Evolutionary conservation across 2,113 vertebrate genomes (phyloP), one percentile per base, ranked within the genome.

Genomic region (Argyrosomus japonicus): DNA sequence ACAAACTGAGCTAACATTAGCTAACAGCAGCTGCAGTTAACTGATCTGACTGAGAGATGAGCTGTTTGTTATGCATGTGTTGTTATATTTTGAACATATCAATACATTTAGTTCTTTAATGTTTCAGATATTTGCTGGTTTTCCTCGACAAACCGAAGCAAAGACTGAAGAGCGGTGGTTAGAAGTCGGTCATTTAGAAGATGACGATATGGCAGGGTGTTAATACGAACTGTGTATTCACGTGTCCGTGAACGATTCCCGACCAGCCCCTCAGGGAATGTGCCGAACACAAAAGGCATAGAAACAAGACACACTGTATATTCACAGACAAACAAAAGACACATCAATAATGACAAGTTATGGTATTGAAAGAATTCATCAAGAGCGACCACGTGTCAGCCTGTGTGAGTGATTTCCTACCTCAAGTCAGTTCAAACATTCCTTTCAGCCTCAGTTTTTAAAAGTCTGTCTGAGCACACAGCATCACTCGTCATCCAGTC

Each of bases 331-430:
- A 62, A 77, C 61, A 81, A 81, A 68, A 57, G 74, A 21, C 74
- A 18, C 74, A 56, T 86, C 78, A 77, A 14, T 57, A 45, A 29
- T 78, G 63, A 82, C 68, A 82, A 36, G 48, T 50, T 57, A 43
- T 36, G 27, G 54, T n/a, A 29, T 36, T 63, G 67, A 45, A 65
- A 45, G 58, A 53, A 75, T 69, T 75, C 57, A 29, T 75, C 40
- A 57, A 25, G 48, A 84, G 63, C 6, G 32, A 51, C 47, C 47
- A 25, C 65, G 5, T 29, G 82, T 84, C 75, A 75, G n/a, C n/a
- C 9, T 71, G 25, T 15, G 19, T n/a, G 48, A 84, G 56, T 27
- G n/a, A 78, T 67, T 29, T 65, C 60, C 71, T 61, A 60, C 70
- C 56, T 72, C 14, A 10, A 27, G n/a, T 47, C 57, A 48, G 29